Percentiles rank a stretch among this genome's conserved stretches.
Conservation (phyloP, 2,888 invertebrate species). For the Amaurobius ferox region DNA sequence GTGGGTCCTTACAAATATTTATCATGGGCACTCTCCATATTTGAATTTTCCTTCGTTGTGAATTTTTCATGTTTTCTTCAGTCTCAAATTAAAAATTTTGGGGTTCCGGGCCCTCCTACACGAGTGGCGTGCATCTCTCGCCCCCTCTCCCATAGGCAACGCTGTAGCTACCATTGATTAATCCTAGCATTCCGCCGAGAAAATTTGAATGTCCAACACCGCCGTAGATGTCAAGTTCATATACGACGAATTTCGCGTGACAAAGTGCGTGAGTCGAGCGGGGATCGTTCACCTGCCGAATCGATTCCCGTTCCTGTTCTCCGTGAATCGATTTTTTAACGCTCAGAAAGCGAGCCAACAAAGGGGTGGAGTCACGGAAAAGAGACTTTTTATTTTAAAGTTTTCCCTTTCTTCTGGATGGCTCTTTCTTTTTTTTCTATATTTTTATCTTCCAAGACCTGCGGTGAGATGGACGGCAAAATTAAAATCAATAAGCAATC, state of each 20-base stretch:
- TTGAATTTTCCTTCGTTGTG: no score
- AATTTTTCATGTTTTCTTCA: no score
- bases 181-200: neutral
- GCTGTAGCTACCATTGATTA: no score
- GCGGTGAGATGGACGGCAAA: neutral
- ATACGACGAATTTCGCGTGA: slow-evolving; percentile 11
- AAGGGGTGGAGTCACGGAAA: neutral
- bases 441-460: neutral
- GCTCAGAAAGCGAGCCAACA: neutral
- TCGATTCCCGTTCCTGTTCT: neutral
- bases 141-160: no score
- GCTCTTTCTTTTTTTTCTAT: neutral
- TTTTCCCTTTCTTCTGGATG: neutral
- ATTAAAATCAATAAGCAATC: slow-evolving; percentile 16
- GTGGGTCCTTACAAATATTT: no score
- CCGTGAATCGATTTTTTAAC: neutral
- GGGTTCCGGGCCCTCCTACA: no score
- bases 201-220: neutral
- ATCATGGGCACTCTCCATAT: no score
- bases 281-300: neutral
- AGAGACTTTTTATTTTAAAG: neutral
- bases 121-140: no score
- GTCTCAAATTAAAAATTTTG: no score
- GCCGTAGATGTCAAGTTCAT: slow-evolving; percentile 3
- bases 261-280: neutral